A percentile compares a stretch with the other conserved stretches of the same genome.
These are phyloP conservation scores for Pantelozetes paolii DNA, from an alignment of 2,888 invertebrate genomes.

Conservation along the genomic window DNA sequence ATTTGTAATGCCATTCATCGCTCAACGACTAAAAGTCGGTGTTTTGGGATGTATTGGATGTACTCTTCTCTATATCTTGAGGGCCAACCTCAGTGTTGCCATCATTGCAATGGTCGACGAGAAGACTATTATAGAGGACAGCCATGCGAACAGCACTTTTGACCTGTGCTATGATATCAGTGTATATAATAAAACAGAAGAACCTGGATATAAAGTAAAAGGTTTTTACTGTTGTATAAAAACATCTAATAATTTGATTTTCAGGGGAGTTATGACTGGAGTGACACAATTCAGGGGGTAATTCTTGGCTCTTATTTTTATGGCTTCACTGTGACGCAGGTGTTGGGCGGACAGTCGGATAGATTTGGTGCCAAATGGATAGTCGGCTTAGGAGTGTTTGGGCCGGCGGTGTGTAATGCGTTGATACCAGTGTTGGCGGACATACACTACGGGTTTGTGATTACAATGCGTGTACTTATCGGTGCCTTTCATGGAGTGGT, in stretches of 20 bases:
- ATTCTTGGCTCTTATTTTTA: constrained; percentile 47
- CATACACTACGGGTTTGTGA: not conserved
- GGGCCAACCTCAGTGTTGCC: constrained; percentile 15
- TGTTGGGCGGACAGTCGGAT: constrained; percentile 45
- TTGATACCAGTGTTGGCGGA: constrained; percentile 44
- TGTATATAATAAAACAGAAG: not conserved
- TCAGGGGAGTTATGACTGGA: constrained; percentile 41
- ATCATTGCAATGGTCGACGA: constrained; percentile 24
- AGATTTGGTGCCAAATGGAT: constrained; percentile 42
- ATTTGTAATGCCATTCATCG: not conserved
- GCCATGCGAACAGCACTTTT: not conserved
- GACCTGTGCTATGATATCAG: constrained; percentile 11
- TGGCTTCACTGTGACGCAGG: constrained; percentile 45
- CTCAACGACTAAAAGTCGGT: not conserved
- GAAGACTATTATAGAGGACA: not conserved
- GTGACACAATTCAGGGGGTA: constrained; percentile 45
- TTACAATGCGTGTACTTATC: constrained; percentile 24
- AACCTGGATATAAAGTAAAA: not conserved
- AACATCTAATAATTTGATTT: not conserved
- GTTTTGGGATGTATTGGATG: constrained; percentile 11
- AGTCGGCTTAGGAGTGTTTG: constrained; percentile 41
- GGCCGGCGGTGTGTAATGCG: constrained; percentile 44
- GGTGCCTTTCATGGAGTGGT: constrained; percentile 27
- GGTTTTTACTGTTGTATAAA: not conserved
- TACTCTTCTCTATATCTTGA: constrained; percentile 8